Evolutionary conservation across 2,888 invertebrate genomes (phyloP).

Genomic region (Lasiommata megera): DNA sequence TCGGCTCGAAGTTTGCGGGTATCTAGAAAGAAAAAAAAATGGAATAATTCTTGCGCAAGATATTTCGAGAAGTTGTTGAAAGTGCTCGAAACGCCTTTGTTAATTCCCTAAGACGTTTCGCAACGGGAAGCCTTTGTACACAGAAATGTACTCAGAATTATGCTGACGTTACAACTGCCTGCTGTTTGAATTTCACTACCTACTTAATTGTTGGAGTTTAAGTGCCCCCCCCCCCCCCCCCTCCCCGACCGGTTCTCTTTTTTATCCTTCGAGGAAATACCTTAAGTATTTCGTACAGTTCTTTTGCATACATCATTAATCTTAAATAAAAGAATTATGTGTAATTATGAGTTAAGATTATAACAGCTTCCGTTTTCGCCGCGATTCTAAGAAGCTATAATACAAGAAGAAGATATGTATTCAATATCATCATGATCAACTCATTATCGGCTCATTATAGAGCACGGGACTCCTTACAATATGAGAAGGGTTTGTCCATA

Average conservation of each 20-base stretch:
- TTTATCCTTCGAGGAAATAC: constrained; percentile 1
- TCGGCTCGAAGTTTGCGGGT: constrained; percentile 34
- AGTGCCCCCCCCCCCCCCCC: constrained; percentile 4
- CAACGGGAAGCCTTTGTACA: constrained; percentile 25
- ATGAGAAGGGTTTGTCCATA: no score
- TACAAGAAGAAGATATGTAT: no score
- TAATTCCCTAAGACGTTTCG: constrained; percentile 24
- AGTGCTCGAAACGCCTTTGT: constrained; percentile 29
- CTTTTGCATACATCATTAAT: constrained; percentile 9
- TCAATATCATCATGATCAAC: no score
- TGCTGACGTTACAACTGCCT: constrained; percentile 20
- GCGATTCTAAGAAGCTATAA: no score
- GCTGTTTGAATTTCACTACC: constrained; percentile 21
- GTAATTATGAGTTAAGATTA: no score
- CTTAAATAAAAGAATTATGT: neutral
- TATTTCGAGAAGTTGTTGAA: constrained; percentile 25
- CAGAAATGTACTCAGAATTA: constrained; percentile 29
- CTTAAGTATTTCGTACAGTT: neutral
- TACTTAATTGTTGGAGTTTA: constrained; percentile 19
- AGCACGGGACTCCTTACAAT: no score
- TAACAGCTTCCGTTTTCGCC: no score
- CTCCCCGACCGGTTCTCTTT: neutral
- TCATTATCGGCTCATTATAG: no score
- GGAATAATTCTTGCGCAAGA: constrained; percentile 12
- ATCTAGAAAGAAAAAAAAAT: constrained; percentile 25